These are phyloP conservation scores for Paratrypauchen microcephalus DNA, from an alignment of 2,797 vertebrate genomes.

Conservation along the genomic window DNA sequence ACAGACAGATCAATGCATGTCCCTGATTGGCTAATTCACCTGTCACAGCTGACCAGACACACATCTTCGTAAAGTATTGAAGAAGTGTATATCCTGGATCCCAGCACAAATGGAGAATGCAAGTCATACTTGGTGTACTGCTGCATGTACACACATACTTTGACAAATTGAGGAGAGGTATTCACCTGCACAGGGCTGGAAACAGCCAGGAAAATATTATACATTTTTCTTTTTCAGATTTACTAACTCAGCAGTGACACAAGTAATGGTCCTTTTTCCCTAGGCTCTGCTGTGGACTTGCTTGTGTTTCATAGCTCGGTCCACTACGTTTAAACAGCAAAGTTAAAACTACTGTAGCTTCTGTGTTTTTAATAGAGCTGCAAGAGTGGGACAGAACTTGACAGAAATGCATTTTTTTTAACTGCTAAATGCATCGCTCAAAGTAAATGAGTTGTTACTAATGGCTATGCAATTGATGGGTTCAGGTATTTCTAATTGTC, in stretches of 20 bases:
- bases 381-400: neutral
- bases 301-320: neutral
- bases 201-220: neutral
- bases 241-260: neutral
- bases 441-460: neutral
- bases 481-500: too few species aligned
- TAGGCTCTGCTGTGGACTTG: neutral
- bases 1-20: too few species aligned
- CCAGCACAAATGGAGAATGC: neutral
- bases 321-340: neutral
- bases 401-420: neutral
- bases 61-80: too few species aligned
- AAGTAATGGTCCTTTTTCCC: neutral
- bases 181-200: neutral
- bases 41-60: too few species aligned
- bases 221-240: neutral
- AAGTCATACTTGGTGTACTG: neutral
- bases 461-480: neutral
- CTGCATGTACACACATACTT: neutral
- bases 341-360: neutral
- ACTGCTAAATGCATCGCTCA: neutral
- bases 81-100: too few species aligned
- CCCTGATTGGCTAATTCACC: too few species aligned
- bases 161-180: neutral
- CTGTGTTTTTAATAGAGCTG: neutral